phyloP scores from a whole-genome alignment of 2,797 vertebrate genomes.

The Chromobotia macracanthus region DNA sequence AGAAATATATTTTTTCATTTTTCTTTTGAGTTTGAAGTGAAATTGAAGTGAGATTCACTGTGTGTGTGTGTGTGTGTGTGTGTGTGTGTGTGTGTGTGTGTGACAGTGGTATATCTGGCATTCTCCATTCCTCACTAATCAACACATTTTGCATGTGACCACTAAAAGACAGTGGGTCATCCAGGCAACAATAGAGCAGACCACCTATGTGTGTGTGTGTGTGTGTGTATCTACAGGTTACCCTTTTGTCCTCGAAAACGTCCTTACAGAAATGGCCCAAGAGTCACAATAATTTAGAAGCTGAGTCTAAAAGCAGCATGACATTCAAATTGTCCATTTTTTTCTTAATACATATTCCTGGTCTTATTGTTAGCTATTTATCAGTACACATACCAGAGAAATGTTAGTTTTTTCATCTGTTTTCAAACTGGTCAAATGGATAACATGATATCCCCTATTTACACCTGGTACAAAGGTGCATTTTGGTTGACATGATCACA shows the following conservation, averaged over 20 bases:
- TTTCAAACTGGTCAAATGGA: too few relatives aligned
- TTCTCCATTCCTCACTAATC: slow-evolving; percentile 45
- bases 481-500: too few relatives aligned
- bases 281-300: not conserved
- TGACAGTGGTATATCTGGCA: slow-evolving; percentile 57
- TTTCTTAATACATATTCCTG: not conserved
- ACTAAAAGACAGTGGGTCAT: slow-evolving; percentile 46
- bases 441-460: too few relatives aligned
- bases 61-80: slow-evolving; percentile 43
- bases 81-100: slow-evolving; percentile 47
- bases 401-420: too few relatives aligned
- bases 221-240: not conserved
- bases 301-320: too few relatives aligned
- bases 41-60: slow-evolving; percentile 28
- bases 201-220: slow-evolving; percentile 24
- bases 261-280: not conserved
- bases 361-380: not conserved
- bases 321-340: not conserved
- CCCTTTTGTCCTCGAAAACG: not conserved
- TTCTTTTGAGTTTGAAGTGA: not conserved
- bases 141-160: slow-evolving; percentile 55
- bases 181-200: slow-evolving; percentile 36
- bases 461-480: too few relatives aligned
- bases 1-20: not conserved
- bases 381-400: too few relatives aligned